Evolutionary conservation across 2,888 invertebrate genomes (phyloP).

Genomic region (Drosophila fulvimacula): DNA sequence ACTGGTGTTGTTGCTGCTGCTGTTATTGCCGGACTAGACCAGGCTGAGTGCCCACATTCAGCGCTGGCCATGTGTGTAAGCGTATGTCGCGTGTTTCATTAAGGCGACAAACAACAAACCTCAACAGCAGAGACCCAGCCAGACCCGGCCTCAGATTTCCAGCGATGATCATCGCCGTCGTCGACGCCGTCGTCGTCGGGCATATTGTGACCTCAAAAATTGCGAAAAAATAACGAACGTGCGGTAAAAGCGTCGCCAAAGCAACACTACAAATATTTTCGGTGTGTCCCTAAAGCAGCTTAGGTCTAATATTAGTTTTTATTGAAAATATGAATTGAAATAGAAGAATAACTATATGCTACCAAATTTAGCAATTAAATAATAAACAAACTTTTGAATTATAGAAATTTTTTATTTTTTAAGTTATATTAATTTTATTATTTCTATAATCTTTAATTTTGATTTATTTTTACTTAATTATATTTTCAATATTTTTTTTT

Average conservation of each 20-base stretch:
- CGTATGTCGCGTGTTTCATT: conserved; percentile 80
- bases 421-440: too few relatives aligned
- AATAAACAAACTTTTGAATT: too few relatives aligned
- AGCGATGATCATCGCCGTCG: conserved; percentile 72
- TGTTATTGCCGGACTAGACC: conserved; percentile 40
- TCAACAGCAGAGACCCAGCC: conserved; percentile 46
- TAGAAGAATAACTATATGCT: too few relatives aligned
- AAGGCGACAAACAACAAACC: conserved; percentile 78
- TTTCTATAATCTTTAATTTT: not conserved
- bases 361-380: too few relatives aligned
- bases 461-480: too few relatives aligned
- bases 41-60: conserved; percentile 36
- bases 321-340: too few relatives aligned
- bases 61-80: conserved; percentile 55
- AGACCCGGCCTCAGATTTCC: conserved; percentile 73
- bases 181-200: conserved; percentile 47
- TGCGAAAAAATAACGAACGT: conserved; percentile 79
- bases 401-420: too few relatives aligned
- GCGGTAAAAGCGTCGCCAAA: conserved; percentile 82
- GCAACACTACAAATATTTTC: conserved; percentile 45
- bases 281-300: not conserved
- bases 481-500: too few relatives aligned
- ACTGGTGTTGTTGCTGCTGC: conserved; percentile 21
- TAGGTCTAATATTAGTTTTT: not conserved
- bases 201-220: conserved; percentile 79